Evolutionary conservation across 2,797 vertebrate genomes (phyloP).

Genomic region (Mormyrus hasselquistii): DNA sequence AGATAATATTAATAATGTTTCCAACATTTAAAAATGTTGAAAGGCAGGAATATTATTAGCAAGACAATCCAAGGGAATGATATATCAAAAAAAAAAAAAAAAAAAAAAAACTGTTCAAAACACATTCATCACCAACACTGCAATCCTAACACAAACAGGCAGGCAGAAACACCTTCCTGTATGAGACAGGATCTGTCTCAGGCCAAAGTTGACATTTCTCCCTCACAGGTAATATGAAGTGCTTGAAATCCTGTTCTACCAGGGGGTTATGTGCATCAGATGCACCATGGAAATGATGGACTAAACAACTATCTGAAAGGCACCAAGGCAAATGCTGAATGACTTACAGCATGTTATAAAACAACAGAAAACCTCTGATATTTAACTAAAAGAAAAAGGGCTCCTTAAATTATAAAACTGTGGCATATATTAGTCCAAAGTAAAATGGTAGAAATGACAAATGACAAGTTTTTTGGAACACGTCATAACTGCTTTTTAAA

Average conservation of each 20-base stretch:
- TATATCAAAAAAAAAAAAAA: neutral
- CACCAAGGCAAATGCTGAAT: neutral
- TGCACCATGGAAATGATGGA: neutral
- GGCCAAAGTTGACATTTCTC: neutral
- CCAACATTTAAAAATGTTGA: neutral
- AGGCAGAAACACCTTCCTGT: neutral
- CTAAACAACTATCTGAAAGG: neutral
- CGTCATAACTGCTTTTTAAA: neutral
- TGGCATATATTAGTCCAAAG: neutral
- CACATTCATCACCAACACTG: neutral
- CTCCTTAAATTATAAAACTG: neutral
- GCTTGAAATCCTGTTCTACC: neutral
- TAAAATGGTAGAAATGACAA: neutral
- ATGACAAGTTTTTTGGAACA: neutral
- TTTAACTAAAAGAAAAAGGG: neutral
- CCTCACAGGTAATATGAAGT: neutral
- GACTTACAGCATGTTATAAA: neutral
- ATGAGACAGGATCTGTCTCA: neutral
- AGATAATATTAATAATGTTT: neutral
- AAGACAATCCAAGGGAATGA: neutral
- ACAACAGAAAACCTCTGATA: neutral
- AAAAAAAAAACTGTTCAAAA: neutral
- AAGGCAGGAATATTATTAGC: neutral
- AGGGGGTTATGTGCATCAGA: constrained; percentile 16
- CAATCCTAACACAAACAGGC: neutral